Evolutionary conservation across 2,113 vertebrate genomes (phyloP), one percentile per base, ranked within the genome.

Genomic region (Stigmatopora nigra): DNA sequence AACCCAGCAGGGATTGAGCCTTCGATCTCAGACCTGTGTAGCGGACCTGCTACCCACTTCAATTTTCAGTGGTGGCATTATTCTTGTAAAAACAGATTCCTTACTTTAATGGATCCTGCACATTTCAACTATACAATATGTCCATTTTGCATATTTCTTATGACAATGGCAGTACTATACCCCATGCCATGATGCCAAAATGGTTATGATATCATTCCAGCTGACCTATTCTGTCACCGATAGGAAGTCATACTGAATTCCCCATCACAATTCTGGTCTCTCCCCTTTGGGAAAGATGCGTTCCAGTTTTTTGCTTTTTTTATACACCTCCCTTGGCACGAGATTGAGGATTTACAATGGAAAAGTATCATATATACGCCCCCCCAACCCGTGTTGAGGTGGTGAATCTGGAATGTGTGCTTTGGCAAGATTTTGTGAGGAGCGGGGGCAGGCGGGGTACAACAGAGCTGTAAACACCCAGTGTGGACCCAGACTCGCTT

Each of bases 381-480:
- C 17, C 64, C 77, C n/a, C 67, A 77, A 77, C 77, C 76, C 78
- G 71, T 84, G 80, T 87, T 79, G 82, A 85, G 84, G 78, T 82
- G 84, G 70, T 74, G 79, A 78, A 84, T 75, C 72, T 86, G 87
- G 86, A 89, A 87, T 90, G 88, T 87, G 81, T 86, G 80, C 88
- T 85, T 77, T 78, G 73, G 82, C 80, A 79, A 70, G 69, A 78
- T 86, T 81, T 82, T 87, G 84, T 19, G 59, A 86, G 84, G 78
- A 84, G 86, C 88, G 87, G 85, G 86, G 88, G 87, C 88, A 88
- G 88, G 89, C 86, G 87, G 86, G 88, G 88, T 88, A 89, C 86
- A 88, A 88, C 84, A 86, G 70, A 67, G 84, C 71, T 81, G 83
- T 89, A 89, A 89, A 89, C 82, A 87, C 80, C 51, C 9, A 79